Base-by-base conservation (phyloP, 2,888 invertebrate genomes). In the Onchidella celtica region DNA sequence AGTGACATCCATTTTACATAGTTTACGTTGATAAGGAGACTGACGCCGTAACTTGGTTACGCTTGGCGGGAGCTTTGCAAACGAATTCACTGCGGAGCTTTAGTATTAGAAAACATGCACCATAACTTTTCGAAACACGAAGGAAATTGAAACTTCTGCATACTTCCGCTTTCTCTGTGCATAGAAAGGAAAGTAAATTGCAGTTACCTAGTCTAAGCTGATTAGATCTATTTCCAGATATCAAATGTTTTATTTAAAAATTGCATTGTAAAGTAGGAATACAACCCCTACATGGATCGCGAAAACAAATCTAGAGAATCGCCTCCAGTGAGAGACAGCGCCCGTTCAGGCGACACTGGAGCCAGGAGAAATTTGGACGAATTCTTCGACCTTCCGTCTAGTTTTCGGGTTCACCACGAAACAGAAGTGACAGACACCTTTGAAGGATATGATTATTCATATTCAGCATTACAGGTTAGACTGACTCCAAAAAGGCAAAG, bases 291-390 rank as follows among this genome's bases (percentile, higher is more conserved):
- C n/a, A 75, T 75, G 75, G 47, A 75, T 40, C 38, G 32, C 6
- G 47, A 75, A 14, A 77, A 47, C 27, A 55, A 17, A 14, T 36
- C 40, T 29, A 47, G 77, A 1, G 38, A 24, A 40, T 79, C 78
- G 27, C 78, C 78, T 29, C 78, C 78, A 61, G 70, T 70, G 2
- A 29, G 78, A 27, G 78, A 79, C 47, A 59, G 69, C 34, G 24
- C 11, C 4, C 1, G 11, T 32, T 1, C 29, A 27, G 21, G 36
- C 3, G 24, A n/a, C 11, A 57, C 17, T 55, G 47, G n/a, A 27
- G 24, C 17, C 32, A 69, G 73, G 40, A 38, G 47, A 17, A 66
- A 21, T 55, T 70, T 80, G 27, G 55, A 80, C 57, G 79, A 80
- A 24, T 80, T 61, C 65, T 80, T 80, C 57, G 63, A 66, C 36